A percentile compares a stretch with the other conserved stretches of the same genome.
Evolutionary conservation across 1,140 invertebrate genomes (phyloP).

Genomic region (Thaumatotibia leucotreta): DNA sequence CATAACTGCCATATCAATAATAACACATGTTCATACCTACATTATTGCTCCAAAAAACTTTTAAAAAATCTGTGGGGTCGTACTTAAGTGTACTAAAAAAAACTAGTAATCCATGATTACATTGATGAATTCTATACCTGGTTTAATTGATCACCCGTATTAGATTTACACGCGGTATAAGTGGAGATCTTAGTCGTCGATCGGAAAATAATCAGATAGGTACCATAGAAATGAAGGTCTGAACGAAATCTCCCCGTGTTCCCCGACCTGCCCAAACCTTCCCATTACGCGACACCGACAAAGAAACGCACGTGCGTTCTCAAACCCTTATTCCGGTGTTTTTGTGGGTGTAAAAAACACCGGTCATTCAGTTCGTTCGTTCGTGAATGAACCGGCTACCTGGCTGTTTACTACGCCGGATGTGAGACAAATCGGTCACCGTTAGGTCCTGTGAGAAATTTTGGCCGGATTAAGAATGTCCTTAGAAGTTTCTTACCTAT

Average conservation of each 20-base stretch:
- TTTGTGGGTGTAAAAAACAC: constrained; percentile 17
- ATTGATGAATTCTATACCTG: too few species aligned
- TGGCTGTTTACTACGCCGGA: constrained; percentile 53
- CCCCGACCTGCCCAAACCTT: background rate
- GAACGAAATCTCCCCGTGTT: background rate
- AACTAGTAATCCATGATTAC: too few species aligned
- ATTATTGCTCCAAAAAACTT: too few species aligned
- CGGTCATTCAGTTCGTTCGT: constrained; percentile 49
- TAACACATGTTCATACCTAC: too few species aligned
- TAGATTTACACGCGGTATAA: too few species aligned
- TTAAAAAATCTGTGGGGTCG: too few species aligned
- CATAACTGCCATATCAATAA: too few species aligned
- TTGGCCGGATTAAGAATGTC: background rate
- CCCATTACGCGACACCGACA: background rate
- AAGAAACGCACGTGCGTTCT: constrained; percentile 18
- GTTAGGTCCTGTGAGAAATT: constrained; percentile 39
- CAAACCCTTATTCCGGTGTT: constrained; percentile 18
- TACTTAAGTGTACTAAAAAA: too few species aligned
- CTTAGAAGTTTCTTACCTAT: background rate
- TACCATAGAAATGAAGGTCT: background rate
- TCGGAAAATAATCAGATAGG: too few species aligned
- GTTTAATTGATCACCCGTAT: too few species aligned
- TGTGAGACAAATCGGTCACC: constrained; percentile 50
- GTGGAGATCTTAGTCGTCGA: too few species aligned
- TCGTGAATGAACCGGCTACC: constrained; percentile 54